Evolutionary conservation across 1,140 invertebrate species (phyloP).

Genomic region (Solenopsis fugax): DNA sequence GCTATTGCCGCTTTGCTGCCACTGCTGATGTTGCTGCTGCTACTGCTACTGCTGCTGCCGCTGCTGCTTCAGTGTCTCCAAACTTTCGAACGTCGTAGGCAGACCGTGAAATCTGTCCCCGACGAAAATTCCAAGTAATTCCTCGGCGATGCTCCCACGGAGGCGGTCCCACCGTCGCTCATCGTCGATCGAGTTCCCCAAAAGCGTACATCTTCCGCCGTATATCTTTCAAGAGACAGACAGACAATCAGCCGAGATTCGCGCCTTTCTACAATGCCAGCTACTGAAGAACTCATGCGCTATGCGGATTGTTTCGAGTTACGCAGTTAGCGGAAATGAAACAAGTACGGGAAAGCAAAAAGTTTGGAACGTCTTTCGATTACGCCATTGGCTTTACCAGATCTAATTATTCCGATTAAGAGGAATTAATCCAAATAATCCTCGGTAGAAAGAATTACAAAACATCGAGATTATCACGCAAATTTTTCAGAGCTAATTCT

Average conservation of each 20-base stretch:
- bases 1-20: slow-evolving; percentile 35
- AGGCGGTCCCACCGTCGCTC: slow-evolving; percentile 54
- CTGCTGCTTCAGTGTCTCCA: slow-evolving; percentile 73
- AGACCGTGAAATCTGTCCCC: slow-evolving; percentile 80
- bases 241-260: slow-evolving; percentile 66
- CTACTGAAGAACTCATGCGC: slow-evolving; percentile 1
- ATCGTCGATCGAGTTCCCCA: slow-evolving; percentile 61
- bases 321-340: background rate
- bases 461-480: background rate
- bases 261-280: slow-evolving; percentile 37
- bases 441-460: background rate
- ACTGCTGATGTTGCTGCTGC: slow-evolving; percentile 25
- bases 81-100: slow-evolving; percentile 79
- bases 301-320: slow-evolving; percentile 33
- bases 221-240: slow-evolving; percentile 15
- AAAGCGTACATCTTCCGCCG: slow-evolving; percentile 41
- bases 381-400: background rate
- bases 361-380: slow-evolving; percentile 17
- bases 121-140: slow-evolving; percentile 75
- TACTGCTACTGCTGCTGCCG: slow-evolving; percentile 23
- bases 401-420: slow-evolving; percentile 28
- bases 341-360: background rate
- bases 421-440: background rate
- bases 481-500: background rate
- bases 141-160: slow-evolving; percentile 52